Percentiles rank a stretch among this genome's conserved stretches.
phyloP scores from a whole-genome alignment of 2,113 vertebrate species.

The Percopsis transmontana region DNA sequence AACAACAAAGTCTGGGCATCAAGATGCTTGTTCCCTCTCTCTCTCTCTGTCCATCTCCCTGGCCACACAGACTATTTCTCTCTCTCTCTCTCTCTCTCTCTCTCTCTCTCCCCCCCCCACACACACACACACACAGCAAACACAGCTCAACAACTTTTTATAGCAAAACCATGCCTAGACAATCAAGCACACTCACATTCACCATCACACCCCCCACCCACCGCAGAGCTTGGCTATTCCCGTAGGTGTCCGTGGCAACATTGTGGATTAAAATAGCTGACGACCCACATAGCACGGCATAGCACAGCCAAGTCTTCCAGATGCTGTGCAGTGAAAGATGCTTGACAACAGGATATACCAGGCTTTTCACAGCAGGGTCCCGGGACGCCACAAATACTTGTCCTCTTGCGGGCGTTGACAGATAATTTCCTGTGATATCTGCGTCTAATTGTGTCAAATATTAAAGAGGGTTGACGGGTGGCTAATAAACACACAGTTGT shows the following conservation, averaged over 20 bases:
- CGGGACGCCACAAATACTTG: slow-evolving; percentile 49
- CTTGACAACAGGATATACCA: no score
- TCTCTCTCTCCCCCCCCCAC: slow-evolving; percentile 11
- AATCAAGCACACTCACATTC: slow-evolving; percentile 13
- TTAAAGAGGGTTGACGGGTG: neutral
- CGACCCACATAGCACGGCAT: slow-evolving; percentile 78
- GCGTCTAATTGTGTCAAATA: slow-evolving; percentile 14
- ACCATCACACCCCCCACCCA: slow-evolving; percentile 32
- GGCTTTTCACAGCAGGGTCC: no score
- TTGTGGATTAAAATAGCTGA: slow-evolving; percentile 78
- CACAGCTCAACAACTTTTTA: neutral
- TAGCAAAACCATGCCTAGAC: slow-evolving; percentile 7
- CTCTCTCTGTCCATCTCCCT: neutral
- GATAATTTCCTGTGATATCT: slow-evolving; percentile 9
- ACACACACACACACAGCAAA: slow-evolving; percentile 1
- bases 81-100: neutral
- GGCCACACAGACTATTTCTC: neutral
- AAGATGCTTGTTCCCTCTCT: neutral
- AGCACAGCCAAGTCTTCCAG: slow-evolving; percentile 40
- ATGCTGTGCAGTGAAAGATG: no score
- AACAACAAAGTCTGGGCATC: neutral
- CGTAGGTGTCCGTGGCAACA: slow-evolving; percentile 73
- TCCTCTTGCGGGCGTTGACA: slow-evolving; percentile 18
- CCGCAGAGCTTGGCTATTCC: slow-evolving; percentile 66
- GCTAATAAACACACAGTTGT: neutral